Base-by-base conservation (phyloP, 2,113 vertebrate genomes). In the Trogon melanurus region DNA sequence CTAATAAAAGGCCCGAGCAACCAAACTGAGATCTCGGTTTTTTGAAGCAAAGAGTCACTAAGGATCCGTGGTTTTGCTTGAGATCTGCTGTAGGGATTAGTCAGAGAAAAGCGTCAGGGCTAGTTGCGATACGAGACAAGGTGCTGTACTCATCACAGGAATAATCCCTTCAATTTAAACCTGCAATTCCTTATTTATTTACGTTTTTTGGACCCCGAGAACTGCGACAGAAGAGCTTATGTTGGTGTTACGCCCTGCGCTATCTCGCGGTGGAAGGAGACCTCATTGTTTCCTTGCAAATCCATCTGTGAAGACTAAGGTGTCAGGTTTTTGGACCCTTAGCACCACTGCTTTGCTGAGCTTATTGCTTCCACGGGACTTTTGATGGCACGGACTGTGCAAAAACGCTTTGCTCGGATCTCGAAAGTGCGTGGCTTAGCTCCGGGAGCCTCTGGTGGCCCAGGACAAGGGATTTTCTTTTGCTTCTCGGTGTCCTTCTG, bases 341-440 rank as follows among this genome's bases (percentile, higher is more conserved):
- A 27, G 48, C 58, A 29, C 29, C 75, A n/a, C 23, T 81, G 1
- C 26, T 85, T 61, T 50, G 15, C 32, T 15, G 45, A 87, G 34
- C 14, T 57, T 11, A 1, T 8, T 17, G 25, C 25, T 88, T 27
- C 45, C 41, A 3, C 25, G 27, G 78, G 26, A 9, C 48, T 56
- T 13, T 15, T 19, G 4, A 41, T 0, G 3, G 61, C 53, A 44
- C 5, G 23, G 61, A 2, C 57, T 56, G 51, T 32, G 44, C 2
- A 1, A 30, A 5, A 13, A 14, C 51, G 25, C 10, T 54, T 44
- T 58, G 15, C 36, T 44, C 47, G 11, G 19, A 16, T 36, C 54
- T 78, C 2, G 2, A 10, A 50, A 32, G 27, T 0, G 0, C 3
- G 34, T 23, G 66, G 38, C 34, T 85, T 5, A 1, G 17, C 26